A percentile compares a stretch with the other conserved stretches of the same genome.
These are phyloP conservation scores for Lymantria dispar DNA, from an alignment of 2,888 invertebrate species.

Conservation along the genomic window DNA sequence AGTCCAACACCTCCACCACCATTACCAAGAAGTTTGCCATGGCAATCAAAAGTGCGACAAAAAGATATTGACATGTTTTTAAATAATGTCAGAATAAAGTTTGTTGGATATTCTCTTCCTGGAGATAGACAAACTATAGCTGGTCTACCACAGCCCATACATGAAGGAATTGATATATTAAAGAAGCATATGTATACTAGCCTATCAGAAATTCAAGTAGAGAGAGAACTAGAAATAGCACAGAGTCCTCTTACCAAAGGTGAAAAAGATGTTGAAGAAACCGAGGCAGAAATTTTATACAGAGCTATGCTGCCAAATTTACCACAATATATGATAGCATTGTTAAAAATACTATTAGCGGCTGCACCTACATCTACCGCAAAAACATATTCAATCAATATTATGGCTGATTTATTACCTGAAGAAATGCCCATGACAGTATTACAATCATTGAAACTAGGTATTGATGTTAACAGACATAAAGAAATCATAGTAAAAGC, in stretches of 20 bases:
- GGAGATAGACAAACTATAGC: conserved; percentile 94
- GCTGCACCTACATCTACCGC: conserved; percentile 99
- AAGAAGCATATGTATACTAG: conserved; percentile 97
- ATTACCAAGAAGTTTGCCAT: conserved; percentile 88
- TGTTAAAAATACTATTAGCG: conserved; percentile 97
- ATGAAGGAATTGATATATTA: conserved; percentile 96
- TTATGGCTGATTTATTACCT: conserved; percentile 98
- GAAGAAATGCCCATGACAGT: conserved; percentile 99
- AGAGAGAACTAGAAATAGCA: conserved; percentile 94
- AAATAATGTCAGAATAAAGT: conserved; percentile 95
- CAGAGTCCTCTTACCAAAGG: conserved; percentile 94
- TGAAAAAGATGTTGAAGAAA: conserved; percentile 90
- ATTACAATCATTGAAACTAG: conserved; percentile 95
- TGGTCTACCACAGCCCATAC: conserved; percentile 97
- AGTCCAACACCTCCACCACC: conserved; percentile 75
- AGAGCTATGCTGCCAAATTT: conserved; percentile 97
- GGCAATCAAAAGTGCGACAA: conserved; percentile 97
- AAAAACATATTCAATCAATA: conserved; percentile 98
- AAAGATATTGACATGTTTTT: conserved; percentile 96
- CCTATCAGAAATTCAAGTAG: conserved; percentile 94
- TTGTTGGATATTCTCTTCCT: conserved; percentile 96
- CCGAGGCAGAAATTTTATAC: conserved; percentile 94
- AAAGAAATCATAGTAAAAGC: conserved; percentile 99
- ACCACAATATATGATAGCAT: conserved; percentile 98
- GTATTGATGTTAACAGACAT: conserved; percentile 98